Conservation (phyloP, 2,888 invertebrate species). For the Neoaliturus tenellus region DNA sequence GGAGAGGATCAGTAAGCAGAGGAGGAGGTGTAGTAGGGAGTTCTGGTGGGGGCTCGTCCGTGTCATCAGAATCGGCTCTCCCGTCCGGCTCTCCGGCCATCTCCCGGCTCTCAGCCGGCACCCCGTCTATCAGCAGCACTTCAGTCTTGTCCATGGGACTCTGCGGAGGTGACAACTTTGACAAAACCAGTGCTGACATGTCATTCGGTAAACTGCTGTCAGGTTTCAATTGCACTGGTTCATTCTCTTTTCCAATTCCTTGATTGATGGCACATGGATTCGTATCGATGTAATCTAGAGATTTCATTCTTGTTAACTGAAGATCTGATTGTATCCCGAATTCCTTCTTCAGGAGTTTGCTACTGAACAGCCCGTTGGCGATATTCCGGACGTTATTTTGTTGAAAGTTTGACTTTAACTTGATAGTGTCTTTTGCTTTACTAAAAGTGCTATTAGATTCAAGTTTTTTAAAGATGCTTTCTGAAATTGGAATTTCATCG, state of each 20-base stretch:
- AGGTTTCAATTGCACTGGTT: slow-evolving; percentile 5
- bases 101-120: slow-evolving; percentile 80
- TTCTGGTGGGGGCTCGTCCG: slow-evolving; percentile 79
- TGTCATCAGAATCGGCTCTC: slow-evolving; percentile 87
- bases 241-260: slow-evolving; percentile 26
- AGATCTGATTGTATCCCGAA: slow-evolving; percentile 42
- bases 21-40: slow-evolving; percentile 83
- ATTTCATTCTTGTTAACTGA: slow-evolving; percentile 26
- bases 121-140: slow-evolving; percentile 60
- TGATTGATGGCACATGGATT: background rate
- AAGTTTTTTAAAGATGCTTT: slow-evolving; percentile 22
- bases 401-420: slow-evolving; percentile 55
- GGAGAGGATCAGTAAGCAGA: slow-evolving; percentile 68
- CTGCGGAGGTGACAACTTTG: slow-evolving; percentile 32
- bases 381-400: slow-evolving; percentile 62
- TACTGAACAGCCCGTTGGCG: slow-evolving; percentile 57
- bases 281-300: slow-evolving; percentile 42
- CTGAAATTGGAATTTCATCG: slow-evolving; percentile 35
- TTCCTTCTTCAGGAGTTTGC: slow-evolving; percentile 44
- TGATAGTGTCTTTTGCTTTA: slow-evolving; percentile 47
- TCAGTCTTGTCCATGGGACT: slow-evolving; percentile 62
- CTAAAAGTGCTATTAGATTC: slow-evolving; percentile 44
- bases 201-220: background rate
- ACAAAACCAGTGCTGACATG: background rate
- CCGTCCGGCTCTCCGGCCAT: slow-evolving; percentile 91